Base-by-base conservation (phyloP, 2,113 vertebrate genomes). In the Romanogobio albipinnatus region DNA sequence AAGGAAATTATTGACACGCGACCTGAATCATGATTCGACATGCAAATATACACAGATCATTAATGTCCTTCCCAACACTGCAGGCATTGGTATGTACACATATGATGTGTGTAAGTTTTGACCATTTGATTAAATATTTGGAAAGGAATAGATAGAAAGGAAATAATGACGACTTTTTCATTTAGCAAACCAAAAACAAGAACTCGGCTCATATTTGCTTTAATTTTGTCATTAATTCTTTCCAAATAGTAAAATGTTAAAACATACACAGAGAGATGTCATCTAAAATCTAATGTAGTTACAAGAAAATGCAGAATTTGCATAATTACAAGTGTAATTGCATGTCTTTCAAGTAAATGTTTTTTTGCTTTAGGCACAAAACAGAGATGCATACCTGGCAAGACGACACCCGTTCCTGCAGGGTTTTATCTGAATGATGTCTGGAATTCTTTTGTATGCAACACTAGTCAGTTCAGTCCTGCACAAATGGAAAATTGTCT, bases 371-470 rank as follows among this genome's bases (percentile, higher is more conserved):
- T 73, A 71, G 70, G n/a, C 11, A 39, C 9, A 61, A 84, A 5
- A 13, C 56, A 76, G 22, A 75, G 39, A 76, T 76, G 82, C 24
- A 74, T 39, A 76, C 10, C 70, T 49, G 56, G 56, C 4, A 10
- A 76, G n/a, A 59, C 17, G 0, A 84, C 70, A 45, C 82, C 82
- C 4, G 71, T 76, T 58, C 75, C 75, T n/a, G 51, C 53, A 13
- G 29, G 75, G 5, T 58, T 59, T 5, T 77, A 77, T 58, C 36
- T 77, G 4, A 11, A 77, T 7, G 75, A 77, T 58, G 75, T 77
- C 19, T 77, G 75, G 51, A 58, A 58, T 5, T 59, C 24, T 75
- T 33, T 33, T 76, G 15, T 56, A 10, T 76, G 74, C 5, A 33
- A 29, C 49, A 56, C 47, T 19, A 1, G 5, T 9, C 24, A 19